phyloP scores from a whole-genome alignment of 2,888 invertebrate species.

The Apodemia zela region DNA sequence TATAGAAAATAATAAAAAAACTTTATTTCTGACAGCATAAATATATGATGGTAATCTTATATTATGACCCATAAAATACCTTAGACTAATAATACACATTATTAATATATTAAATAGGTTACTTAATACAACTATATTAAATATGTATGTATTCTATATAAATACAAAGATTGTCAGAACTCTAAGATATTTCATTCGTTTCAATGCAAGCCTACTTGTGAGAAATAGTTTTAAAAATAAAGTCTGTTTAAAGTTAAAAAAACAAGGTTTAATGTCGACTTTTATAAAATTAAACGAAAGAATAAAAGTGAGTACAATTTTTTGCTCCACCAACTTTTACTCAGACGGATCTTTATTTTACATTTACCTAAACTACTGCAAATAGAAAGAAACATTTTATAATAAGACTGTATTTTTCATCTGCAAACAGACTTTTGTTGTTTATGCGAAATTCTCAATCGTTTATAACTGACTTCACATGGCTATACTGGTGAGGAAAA shows the following conservation, averaged over 20 bases:
- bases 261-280: constrained; percentile 12
- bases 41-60: too few relatives aligned
- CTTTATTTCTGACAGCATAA: too few relatives aligned
- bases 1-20: too few relatives aligned
- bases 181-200: neutral
- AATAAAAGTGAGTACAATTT: constrained; percentile 13
- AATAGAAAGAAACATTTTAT: neutral
- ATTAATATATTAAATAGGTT: too few relatives aligned
- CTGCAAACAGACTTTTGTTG: neutral
- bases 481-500: too few relatives aligned
- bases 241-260: constrained; percentile 2
- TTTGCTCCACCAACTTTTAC: constrained; percentile 9
- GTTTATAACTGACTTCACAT: too few relatives aligned
- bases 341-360: constrained; percentile 8
- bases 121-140: too few relatives aligned
- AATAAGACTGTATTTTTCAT: neutral
- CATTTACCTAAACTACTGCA: constrained; percentile 1
- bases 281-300: constrained; percentile 3
- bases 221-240: neutral
- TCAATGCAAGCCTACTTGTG: neutral
- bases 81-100: too few relatives aligned
- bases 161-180: neutral
- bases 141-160: too few relatives aligned
- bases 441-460: too few relatives aligned
- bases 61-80: too few relatives aligned